Percentiles rank a stretch among this genome's conserved stretches.
phyloP scores from a whole-genome alignment of 53 echinoderm and acorn worm genomes.

The Antedon mediterranea region DNA sequence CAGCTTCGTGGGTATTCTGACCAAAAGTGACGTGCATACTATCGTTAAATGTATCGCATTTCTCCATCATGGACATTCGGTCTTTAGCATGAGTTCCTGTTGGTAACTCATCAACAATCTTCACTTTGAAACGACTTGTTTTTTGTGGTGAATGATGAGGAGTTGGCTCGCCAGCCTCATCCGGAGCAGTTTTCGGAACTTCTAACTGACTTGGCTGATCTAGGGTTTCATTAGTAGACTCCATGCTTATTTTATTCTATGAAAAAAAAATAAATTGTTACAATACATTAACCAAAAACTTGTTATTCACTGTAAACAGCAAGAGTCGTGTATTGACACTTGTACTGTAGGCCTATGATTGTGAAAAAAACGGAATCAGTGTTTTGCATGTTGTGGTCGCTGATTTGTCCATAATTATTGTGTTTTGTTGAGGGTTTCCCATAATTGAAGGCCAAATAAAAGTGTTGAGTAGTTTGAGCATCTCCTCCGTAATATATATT shows the following conservation, averaged over 20 bases:
- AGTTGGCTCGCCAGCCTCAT: background rate
- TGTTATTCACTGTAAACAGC: too few relatives aligned
- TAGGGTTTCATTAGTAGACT: background rate
- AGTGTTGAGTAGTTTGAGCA: too few relatives aligned
- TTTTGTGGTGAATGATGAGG: slow-evolving; percentile 12
- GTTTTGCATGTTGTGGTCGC: too few relatives aligned
- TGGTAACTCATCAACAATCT: slow-evolving; percentile 58
- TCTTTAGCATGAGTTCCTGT: slow-evolving; percentile 11
- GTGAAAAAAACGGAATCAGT: too few relatives aligned
- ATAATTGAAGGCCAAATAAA: too few relatives aligned
- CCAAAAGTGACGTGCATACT: slow-evolving; percentile 35
- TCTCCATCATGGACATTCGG: background rate
- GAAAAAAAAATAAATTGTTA: background rate
- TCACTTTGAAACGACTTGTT: slow-evolving; percentile 64
- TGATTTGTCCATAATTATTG: too few relatives aligned
- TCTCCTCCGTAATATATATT: too few relatives aligned
- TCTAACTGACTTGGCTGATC: background rate
- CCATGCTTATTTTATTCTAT: background rate
- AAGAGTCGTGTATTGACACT: too few relatives aligned
- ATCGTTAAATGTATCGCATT: background rate
- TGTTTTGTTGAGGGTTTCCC: too few relatives aligned
- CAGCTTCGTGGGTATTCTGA: slow-evolving; percentile 65
- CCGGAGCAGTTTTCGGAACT: background rate
- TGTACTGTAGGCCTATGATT: too few relatives aligned
- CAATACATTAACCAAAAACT: too few relatives aligned